Percentiles rank a stretch among this genome's conserved stretches.
Conservation (phyloP, 2,888 invertebrate genomes). For the Tetrapedia diversipes region DNA sequence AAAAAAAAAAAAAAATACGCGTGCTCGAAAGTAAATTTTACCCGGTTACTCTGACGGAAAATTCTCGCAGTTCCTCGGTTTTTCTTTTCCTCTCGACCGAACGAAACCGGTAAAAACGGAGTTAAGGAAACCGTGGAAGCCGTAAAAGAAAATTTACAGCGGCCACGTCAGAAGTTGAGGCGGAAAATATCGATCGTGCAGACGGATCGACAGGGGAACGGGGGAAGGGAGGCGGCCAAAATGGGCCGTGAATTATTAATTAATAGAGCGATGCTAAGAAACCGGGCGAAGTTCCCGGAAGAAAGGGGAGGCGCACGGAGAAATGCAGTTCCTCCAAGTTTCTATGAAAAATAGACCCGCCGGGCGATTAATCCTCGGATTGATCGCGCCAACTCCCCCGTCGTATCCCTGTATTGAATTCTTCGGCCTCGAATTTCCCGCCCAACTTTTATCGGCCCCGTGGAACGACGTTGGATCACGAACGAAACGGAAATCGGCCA, state of each 20-base stretch:
- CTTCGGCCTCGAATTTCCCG: conserved; percentile 33
- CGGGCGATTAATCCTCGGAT: conserved; percentile 43
- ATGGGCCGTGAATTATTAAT: conserved; percentile 55
- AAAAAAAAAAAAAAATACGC: too few relatives aligned
- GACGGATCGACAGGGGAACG: not conserved
- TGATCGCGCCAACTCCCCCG: conserved; percentile 27
- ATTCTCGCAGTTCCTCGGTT: too few relatives aligned
- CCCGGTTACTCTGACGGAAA: too few relatives aligned
- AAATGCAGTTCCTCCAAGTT: conserved; percentile 37
- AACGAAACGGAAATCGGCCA: conserved; percentile 28
- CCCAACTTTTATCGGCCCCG: conserved; percentile 46
- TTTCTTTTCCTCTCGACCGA: conserved; percentile 12
- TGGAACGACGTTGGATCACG: conserved; percentile 31
- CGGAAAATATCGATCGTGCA: conserved; percentile 36
- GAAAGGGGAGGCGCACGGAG: conserved; percentile 20
- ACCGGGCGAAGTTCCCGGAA: conserved; percentile 24
- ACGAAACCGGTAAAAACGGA: not conserved
- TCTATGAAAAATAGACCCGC: conserved; percentile 50
- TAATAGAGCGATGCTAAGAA: conserved; percentile 54
- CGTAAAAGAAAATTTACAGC: conserved; percentile 40
- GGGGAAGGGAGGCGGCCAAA: not conserved
- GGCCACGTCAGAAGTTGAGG: conserved; percentile 26
- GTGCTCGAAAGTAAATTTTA: too few relatives aligned
- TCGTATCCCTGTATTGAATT: conserved; percentile 42
- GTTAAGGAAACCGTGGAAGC: conserved; percentile 13